These are phyloP conservation scores for Columba janthina DNA, from an alignment of 2,113 vertebrate species.

Conservation along the genomic window DNA sequence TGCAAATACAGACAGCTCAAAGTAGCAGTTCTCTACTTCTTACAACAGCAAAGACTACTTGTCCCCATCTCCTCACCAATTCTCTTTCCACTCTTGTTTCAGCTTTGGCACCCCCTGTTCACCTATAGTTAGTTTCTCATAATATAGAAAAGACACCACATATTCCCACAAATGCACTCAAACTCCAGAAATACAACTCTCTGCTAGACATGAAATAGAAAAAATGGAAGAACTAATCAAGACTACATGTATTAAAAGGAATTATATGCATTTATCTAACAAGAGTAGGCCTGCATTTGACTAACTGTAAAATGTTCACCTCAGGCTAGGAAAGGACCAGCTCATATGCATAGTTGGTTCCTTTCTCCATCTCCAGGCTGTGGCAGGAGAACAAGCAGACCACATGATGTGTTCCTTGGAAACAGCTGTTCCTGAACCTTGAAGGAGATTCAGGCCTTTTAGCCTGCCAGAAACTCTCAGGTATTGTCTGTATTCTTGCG, in stretches of 20 bases:
- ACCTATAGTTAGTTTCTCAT: neutral
- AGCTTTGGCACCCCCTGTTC: neutral
- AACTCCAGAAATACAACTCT: neutral
- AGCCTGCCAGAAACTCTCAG: neutral
- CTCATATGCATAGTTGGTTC: neutral
- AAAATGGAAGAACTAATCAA: neutral
- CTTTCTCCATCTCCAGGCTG: neutral
- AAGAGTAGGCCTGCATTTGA: neutral
- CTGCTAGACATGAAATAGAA: neutral
- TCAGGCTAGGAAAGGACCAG: neutral
- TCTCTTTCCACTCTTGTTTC: neutral
- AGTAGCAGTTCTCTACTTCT: neutral
- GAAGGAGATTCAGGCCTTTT: neutral
- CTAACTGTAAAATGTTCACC: neutral
- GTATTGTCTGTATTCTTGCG: neutral
- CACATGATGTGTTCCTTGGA: neutral
- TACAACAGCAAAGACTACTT: neutral
- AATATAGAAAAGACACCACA: neutral
- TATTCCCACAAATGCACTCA: neutral
- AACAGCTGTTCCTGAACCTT: neutral
- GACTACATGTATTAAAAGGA: neutral
- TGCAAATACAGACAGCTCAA: neutral
- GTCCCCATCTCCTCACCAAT: neutral
- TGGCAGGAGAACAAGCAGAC: neutral
- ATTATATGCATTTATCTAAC: neutral